Evolutionary conservation across 2,888 invertebrate species (phyloP).

Genomic region (Hydroisotoma schaefferi): DNA sequence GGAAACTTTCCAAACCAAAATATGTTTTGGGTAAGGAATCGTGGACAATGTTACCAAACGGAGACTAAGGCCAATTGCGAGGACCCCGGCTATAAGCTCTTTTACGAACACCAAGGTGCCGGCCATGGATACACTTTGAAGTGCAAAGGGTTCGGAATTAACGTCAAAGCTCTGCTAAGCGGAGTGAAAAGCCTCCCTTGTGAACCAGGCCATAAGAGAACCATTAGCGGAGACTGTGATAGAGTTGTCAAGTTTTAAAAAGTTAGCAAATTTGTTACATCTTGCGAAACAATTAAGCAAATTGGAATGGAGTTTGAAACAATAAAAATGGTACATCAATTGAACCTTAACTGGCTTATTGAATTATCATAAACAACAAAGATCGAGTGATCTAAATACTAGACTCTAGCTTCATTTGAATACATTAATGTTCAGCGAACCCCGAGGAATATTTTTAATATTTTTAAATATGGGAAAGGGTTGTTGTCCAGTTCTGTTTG

Average conservation of each 20-base stretch:
- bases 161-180: constrained; percentile 1
- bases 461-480: too few relatives aligned
- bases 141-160: constrained; percentile 1
- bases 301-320: too few relatives aligned
- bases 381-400: too few relatives aligned
- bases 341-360: too few relatives aligned
- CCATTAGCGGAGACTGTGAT: constrained; percentile 29
- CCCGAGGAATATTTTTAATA: too few relatives aligned
- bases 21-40: constrained; percentile 21
- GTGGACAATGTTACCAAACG: constrained; percentile 26
- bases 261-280: background rate
- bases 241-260: constrained; percentile 11
- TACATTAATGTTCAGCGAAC: too few relatives aligned
- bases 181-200: constrained; percentile 19
- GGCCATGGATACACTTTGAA: background rate
- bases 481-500: too few relatives aligned
- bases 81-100: constrained; percentile 11
- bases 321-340: too few relatives aligned
- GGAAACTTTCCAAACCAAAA: background rate
- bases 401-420: too few relatives aligned
- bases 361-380: too few relatives aligned
- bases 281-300: too few relatives aligned
- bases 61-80: constrained; percentile 3
- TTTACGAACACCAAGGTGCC: background rate
- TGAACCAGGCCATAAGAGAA: constrained; percentile 28